Evolutionary conservation across 1,140 invertebrate species (phyloP).

Genomic region (Drosophila orena): DNA sequence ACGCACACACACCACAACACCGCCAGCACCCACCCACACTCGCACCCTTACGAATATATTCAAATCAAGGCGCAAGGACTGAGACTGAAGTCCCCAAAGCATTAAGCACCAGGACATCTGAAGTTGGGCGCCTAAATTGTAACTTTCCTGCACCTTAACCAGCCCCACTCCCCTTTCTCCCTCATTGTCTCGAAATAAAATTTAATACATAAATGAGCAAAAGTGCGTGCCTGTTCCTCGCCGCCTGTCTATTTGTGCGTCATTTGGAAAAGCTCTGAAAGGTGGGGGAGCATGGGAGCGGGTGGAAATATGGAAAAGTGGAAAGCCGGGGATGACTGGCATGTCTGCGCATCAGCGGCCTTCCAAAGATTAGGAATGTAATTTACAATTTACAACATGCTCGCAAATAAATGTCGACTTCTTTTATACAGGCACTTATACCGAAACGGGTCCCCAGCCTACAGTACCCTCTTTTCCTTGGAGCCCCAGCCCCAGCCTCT

Average conservation of each 20-base stretch:
- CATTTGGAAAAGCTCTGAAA: conserved; percentile 28
- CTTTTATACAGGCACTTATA: conserved; percentile 80
- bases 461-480: neutral
- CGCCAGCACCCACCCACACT: neutral
- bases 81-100: conserved; percentile 64
- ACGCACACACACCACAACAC: neutral
- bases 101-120: conserved; percentile 48
- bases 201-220: conserved; percentile 83
- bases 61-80: conserved; percentile 65
- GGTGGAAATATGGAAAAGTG: conserved; percentile 32
- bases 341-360: conserved; percentile 30
- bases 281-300: neutral
- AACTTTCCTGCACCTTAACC: conserved; percentile 41
- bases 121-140: conserved; percentile 59
- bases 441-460: conserved; percentile 28
- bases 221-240: conserved; percentile 67
- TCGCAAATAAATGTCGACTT: conserved; percentile 83
- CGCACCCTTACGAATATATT: conserved; percentile 3
- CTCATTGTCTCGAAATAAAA: conserved; percentile 71
- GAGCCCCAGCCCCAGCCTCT: neutral
- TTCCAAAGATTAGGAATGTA: conserved; percentile 81
- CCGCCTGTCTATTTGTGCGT: conserved; percentile 56
- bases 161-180: neutral
- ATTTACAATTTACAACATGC: conserved; percentile 84
- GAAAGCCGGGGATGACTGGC: conserved; percentile 36